Evolutionary conservation across 1,140 invertebrate species (phyloP).

Genomic region (Drosophila micromelanica): DNA sequence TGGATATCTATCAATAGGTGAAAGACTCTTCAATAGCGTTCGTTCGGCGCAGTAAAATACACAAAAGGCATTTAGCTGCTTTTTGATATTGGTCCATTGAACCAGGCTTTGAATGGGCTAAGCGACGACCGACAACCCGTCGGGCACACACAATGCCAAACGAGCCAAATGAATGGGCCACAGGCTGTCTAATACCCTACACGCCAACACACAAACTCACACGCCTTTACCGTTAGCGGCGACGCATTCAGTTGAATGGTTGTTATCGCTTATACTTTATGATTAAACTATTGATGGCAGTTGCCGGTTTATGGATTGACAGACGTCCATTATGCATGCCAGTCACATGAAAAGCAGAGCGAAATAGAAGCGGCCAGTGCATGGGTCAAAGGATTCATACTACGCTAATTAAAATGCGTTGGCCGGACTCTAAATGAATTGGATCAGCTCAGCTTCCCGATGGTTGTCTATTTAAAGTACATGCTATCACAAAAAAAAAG

Average conservation of each 20-base stretch:
- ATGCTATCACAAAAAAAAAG: constrained; percentile 16
- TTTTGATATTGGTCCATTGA: constrained; percentile 77
- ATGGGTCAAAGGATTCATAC: constrained; percentile 54
- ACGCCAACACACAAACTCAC: background rate
- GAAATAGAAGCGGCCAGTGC: background rate
- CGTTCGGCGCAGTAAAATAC: constrained; percentile 10
- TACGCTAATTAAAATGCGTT: constrained; percentile 73
- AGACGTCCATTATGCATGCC: constrained; percentile 64
- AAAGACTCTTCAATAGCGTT: constrained; percentile 65
- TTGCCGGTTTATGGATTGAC: constrained; percentile 49
- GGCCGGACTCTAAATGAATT: constrained; percentile 44
- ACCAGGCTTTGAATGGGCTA: constrained; percentile 66
- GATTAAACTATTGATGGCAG: constrained; percentile 75
- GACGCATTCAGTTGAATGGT: constrained; percentile 49
- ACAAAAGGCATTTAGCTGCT: constrained; percentile 79
- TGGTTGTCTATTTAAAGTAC: constrained; percentile 35
- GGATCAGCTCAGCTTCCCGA: constrained; percentile 1
- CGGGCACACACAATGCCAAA: constrained; percentile 25
- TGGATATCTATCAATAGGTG: constrained; percentile 61
- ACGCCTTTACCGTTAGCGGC: constrained; percentile 3
- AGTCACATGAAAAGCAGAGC: constrained; percentile 4
- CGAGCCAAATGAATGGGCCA: constrained; percentile 37
- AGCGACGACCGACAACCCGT: constrained; percentile 30
- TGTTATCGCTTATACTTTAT: constrained; percentile 76
- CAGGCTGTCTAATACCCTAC: constrained; percentile 16